These are phyloP conservation scores for human (Homo sapiens) DNA, from an alignment of 2,113 vertebrate species.

Conservation along the genomic window GRCh38 chr13:68000001-68000500, in stretches of 20 bases:
- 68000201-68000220: too few relatives aligned
- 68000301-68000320: neutral
- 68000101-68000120: neutral
- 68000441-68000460: neutral
- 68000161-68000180: neutral
- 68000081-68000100: neutral
- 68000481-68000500: too few relatives aligned
- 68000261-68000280: neutral
- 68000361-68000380: neutral
- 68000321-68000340: neutral
- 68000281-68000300: neutral
- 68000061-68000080: neutral
- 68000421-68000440: neutral
- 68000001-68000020: accelerated
- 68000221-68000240: neutral
- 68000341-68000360: neutral
- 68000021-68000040: accelerated
- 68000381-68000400: neutral
- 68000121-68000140: neutral
- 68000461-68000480: too few relatives aligned
- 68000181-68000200: neutral
- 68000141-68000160: neutral
- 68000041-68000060: neutral
- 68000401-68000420: neutral
- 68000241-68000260: neutral